Evolutionary conservation across 2,113 vertebrate species (phyloP).

Genomic region (Garra rufa): DNA sequence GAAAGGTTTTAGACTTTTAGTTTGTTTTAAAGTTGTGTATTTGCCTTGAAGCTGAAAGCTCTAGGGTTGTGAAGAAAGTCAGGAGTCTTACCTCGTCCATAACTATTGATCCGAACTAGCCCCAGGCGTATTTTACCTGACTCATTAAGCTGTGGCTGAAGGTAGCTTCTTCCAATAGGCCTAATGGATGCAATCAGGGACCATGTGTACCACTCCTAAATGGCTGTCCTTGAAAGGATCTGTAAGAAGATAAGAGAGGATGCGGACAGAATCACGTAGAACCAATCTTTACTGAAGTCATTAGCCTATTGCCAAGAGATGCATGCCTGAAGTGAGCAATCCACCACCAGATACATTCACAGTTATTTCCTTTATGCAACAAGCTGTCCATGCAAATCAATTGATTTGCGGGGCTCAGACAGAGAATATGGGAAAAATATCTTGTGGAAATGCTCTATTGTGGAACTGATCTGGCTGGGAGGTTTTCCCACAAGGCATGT

Average conservation of each 20-base stretch:
- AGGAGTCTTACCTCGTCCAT: slow-evolving; percentile 46
- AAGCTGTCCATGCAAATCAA: background rate
- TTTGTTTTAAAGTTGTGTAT: slow-evolving; percentile 17
- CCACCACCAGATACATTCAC: background rate
- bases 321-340: background rate
- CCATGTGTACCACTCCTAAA: slow-evolving; percentile 24
- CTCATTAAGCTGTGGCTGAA: slow-evolving; percentile 49
- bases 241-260: slow-evolving; percentile 2
- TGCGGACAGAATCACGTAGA: slow-evolving; percentile 26
- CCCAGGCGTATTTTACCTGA: slow-evolving; percentile 21
- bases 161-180: slow-evolving; percentile 14
- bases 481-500: background rate
- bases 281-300: slow-evolving; percentile 1
- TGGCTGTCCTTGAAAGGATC: slow-evolving; percentile 32
- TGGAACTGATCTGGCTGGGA: background rate
- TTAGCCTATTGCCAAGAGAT: background rate
- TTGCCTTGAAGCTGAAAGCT: slow-evolving; percentile 40
- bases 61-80: slow-evolving; percentile 36
- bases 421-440: background rate
- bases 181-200: slow-evolving; percentile 38
- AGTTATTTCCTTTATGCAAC: background rate
- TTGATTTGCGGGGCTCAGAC: background rate
- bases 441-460: background rate
- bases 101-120: slow-evolving; percentile 47
- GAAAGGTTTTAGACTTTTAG: slow-evolving; percentile 28